These are phyloP conservation scores for Danionella cerebrum DNA, from an alignment of 2,113 vertebrate species.

Conservation along the genomic window DNA sequence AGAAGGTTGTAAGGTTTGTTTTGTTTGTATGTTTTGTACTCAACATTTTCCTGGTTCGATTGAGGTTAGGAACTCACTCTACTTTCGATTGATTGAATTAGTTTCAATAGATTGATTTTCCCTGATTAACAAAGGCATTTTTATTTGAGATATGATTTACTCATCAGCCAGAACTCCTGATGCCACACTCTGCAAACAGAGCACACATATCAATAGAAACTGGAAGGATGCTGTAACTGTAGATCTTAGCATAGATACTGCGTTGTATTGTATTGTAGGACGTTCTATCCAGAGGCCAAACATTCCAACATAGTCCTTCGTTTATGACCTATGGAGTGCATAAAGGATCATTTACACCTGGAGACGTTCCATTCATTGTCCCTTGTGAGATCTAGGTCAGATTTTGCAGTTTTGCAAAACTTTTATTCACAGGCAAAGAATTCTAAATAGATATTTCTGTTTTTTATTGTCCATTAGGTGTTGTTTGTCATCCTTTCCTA, in stretches of 20 bases:
- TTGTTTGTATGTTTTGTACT: too few species aligned
- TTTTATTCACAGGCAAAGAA: neutral
- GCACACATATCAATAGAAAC: neutral
- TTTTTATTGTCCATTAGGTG: too few species aligned
- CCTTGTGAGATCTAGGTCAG: neutral
- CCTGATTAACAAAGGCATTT: neutral
- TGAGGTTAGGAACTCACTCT: too few species aligned
- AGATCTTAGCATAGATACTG: neutral
- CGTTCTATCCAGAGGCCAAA: conserved; percentile 1
- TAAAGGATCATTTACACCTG: neutral
- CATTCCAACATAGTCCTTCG: neutral
- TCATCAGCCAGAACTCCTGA: neutral
- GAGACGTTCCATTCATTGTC: neutral
- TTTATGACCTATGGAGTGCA: neutral
- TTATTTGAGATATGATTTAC: neutral
- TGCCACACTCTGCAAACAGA: neutral
- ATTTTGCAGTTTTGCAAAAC: neutral
- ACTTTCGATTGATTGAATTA: neutral
- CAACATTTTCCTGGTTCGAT: too few species aligned
- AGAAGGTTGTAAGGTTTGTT: too few species aligned
- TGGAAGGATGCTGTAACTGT: neutral
- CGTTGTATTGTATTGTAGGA: neutral
- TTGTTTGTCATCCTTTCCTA: too few species aligned
- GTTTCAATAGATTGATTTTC: neutral
- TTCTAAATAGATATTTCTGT: neutral